Base-by-base conservation (phyloP, 2,113 vertebrate genomes). In the Anas platyrhynchos region DNA sequence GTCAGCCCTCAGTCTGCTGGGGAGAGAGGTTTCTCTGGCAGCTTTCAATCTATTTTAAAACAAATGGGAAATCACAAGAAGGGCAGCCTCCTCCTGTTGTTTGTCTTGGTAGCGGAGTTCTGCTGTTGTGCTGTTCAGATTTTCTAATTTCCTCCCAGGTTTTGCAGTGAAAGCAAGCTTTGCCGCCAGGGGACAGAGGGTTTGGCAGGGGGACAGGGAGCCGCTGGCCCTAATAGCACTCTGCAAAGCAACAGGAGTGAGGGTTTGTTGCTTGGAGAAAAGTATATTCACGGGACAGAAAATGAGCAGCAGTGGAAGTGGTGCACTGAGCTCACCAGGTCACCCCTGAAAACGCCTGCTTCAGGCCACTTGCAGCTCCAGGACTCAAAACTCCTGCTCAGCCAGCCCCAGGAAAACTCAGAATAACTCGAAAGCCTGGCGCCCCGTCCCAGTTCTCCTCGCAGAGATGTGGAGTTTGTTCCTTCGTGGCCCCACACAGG, bases 361-460 rank as follows among this genome's bases (percentile, higher is more conserved):
- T 46, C 12, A 43, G 79, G 41, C 44, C 52, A 13, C 0, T 1
- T 8, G 26, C 2, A 6, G 46, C 59, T 69, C 29, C 41, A 36
- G 79, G 82, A 55, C 4, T 0, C 2, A 1, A 0, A 32, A 27
- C 0, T 0, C 46, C 27, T 41, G 59, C 34, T 66, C 81, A 56
- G 23, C n/a, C 15, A 7, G 34, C 1, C 0, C 16, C 5, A 75
- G 29, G 48, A 78, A 84, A 58, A 5, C 6, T 1, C 0, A 0
- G 43, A 50, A 48, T 8, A 32, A 34, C 31, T 23, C 27, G 7
- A 26, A 63, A 38, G 38, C 25, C 16, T 63, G 22, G 48, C 20
- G 3, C 38, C 25, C 43, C 13, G n/a, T 84, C 43, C 29, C 25
- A 36, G 14, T 17, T 79, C 58, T 81, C 27, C n/a, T 65, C 36